These are phyloP conservation scores for Nymphalis urticae DNA, from an alignment of 2,888 invertebrate genomes.

Conservation along the genomic window DNA sequence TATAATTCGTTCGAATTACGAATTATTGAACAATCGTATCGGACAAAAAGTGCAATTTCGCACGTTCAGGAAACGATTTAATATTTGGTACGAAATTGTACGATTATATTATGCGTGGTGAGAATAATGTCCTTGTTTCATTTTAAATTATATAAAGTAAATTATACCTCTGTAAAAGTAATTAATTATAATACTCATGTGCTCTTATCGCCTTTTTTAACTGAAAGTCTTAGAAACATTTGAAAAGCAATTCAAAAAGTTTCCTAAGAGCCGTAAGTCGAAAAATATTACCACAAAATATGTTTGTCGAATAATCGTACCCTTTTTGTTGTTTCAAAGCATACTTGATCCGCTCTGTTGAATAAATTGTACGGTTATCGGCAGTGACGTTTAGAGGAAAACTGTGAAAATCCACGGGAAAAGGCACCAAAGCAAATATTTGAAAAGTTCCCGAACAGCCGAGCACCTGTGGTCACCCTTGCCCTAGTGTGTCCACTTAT, in stretches of 20 bases:
- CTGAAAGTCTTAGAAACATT: not conserved
- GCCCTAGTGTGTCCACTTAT: constrained; percentile 59
- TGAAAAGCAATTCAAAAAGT: constrained; percentile 2
- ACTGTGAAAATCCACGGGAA: constrained; percentile 69
- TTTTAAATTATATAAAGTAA: not conserved
- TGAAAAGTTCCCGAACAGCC: constrained; percentile 65
- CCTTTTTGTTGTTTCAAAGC: constrained; percentile 76
- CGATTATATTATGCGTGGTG: constrained; percentile 11
- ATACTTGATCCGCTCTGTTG: constrained; percentile 75
- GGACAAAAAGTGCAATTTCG: constrained; percentile 43
- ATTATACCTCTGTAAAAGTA: no score
- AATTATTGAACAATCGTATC: constrained; percentile 45
- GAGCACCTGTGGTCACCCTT: constrained; percentile 76
- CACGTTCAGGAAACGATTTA: constrained; percentile 41
- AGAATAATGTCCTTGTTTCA: not conserved
- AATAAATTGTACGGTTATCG: constrained; percentile 71
- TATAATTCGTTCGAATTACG: constrained; percentile 62
- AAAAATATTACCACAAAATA: constrained; percentile 41
- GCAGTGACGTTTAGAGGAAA: constrained; percentile 62
- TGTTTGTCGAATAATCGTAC: constrained; percentile 45
- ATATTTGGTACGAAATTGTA: constrained; percentile 39
- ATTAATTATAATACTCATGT: no score
- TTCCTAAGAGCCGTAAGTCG: constrained; percentile 17
- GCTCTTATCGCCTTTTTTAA: no score
- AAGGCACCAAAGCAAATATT: constrained; percentile 76